Percentiles rank a stretch among this genome's conserved stretches.
Evolutionary conservation across 2,113 vertebrate genomes (phyloP).

Genomic region (Gasterosteus aculeatus): DNA sequence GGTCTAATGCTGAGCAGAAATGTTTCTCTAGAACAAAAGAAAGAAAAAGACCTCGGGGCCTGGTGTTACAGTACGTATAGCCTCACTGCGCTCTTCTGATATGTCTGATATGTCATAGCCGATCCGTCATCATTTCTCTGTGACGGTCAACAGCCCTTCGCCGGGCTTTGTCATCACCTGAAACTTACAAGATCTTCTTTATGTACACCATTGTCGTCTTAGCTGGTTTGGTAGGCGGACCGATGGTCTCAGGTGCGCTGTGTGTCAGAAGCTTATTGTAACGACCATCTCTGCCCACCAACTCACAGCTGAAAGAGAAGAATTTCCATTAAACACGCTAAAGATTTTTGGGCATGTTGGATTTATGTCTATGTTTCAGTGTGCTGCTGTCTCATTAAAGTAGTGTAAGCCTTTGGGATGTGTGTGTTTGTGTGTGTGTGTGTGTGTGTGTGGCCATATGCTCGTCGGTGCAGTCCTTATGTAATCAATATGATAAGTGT

Average conservation of each 20-base stretch:
- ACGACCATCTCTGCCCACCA: background rate
- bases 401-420: background rate
- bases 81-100: background rate
- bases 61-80: background rate
- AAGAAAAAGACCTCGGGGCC: background rate
- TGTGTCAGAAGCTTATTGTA: conserved; percentile 11
- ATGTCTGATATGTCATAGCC: background rate
- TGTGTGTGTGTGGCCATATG: conserved; percentile 22
- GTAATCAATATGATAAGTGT: conserved; percentile 26
- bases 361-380: background rate
- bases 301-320: background rate
- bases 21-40: background rate
- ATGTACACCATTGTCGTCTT: no score
- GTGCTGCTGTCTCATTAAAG: conserved; percentile 4
- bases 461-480: conserved; percentile 1
- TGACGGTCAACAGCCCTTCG: no score
- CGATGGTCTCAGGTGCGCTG: background rate
- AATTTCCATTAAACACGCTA: background rate
- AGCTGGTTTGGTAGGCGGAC: background rate
- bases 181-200: no score
- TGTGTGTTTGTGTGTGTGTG: background rate
- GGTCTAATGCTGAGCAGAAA: background rate
- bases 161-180: no score
- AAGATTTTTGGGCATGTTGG: background rate
- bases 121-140: no score